Evolutionary conservation across 1,140 invertebrate species (phyloP).

Genomic region (Solen grandis): DNA sequence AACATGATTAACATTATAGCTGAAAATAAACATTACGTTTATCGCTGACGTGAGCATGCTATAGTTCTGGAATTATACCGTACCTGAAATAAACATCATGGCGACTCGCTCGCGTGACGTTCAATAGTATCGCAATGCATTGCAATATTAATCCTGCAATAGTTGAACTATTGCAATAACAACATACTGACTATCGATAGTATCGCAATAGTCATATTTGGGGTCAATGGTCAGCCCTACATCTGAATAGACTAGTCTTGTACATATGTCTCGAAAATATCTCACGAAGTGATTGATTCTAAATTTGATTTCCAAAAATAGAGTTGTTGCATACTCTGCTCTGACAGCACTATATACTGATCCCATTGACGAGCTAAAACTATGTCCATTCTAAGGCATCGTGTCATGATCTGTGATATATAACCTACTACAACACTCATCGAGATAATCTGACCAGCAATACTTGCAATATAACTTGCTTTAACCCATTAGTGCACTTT

Average conservation of each 20-base stretch:
- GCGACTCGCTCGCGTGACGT: no score
- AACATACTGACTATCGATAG: no score
- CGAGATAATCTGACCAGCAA: conserved; percentile 8
- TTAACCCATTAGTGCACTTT: neutral
- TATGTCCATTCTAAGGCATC: neutral
- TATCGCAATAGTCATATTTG: no score
- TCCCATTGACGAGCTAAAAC: neutral
- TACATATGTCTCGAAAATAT: neutral
- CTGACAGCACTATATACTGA: neutral
- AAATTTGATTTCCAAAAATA: neutral
- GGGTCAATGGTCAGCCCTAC: no score
- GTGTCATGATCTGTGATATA: conserved; percentile 4
- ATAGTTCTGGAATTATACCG: no score
- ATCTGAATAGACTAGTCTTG: conserved; percentile 3
- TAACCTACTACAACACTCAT: neutral
- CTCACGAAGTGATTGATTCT: neutral
- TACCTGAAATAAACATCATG: no score
- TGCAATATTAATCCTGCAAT: no score
- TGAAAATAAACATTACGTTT: no score
- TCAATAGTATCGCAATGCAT: no score
- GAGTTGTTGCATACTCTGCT: conserved; percentile 1
- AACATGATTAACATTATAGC: no score
- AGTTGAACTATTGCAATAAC: no score
- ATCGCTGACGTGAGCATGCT: no score
- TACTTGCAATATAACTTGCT: neutral